A percentile compares a stretch with the other conserved stretches of the same genome.
Conservation (phyloP, 1,140 invertebrate species). For the Cyrtorhinus lividipennis region DNA sequence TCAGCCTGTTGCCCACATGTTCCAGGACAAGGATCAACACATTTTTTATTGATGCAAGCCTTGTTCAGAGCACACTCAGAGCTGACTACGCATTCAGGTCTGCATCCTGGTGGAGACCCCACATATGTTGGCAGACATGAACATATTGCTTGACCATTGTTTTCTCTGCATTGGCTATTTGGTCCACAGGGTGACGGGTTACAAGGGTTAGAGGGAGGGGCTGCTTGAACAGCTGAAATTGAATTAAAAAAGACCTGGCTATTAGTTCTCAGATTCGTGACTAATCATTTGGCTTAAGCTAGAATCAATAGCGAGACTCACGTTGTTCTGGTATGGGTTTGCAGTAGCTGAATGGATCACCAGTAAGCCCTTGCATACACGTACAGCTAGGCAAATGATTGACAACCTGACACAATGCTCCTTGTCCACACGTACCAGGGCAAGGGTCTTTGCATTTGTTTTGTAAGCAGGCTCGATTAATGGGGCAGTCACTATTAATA, state of each 20-base stretch:
- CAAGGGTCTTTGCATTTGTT: slow-evolving; percentile 62
- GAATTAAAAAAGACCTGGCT: neutral
- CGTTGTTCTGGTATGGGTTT: slow-evolving; percentile 31
- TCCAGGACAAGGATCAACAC: slow-evolving; percentile 60
- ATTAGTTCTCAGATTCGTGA: too few species aligned
- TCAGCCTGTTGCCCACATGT: slow-evolving; percentile 56
- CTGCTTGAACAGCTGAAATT: neutral
- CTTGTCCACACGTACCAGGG: slow-evolving; percentile 53
- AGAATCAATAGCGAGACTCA: slow-evolving; percentile 13
- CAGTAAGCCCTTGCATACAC: slow-evolving; percentile 50
- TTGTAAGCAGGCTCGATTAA: slow-evolving; percentile 53
- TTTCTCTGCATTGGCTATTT: slow-evolving; percentile 55
- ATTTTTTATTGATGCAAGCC: slow-evolving; percentile 63
- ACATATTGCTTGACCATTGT: slow-evolving; percentile 53
- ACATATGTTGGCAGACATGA: slow-evolving; percentile 52
- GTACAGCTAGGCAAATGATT: slow-evolving; percentile 56
- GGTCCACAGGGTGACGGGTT: slow-evolving; percentile 58
- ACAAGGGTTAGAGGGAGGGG: slow-evolving; percentile 36
- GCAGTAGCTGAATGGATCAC: slow-evolving; percentile 55
- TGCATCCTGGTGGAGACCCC: slow-evolving; percentile 56
- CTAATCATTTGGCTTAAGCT: too few species aligned
- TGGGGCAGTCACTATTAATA: slow-evolving; percentile 53
- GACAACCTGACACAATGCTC: slow-evolving; percentile 56
- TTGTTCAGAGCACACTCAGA: slow-evolving; percentile 52
- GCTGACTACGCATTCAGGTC: slow-evolving; percentile 59